Conservation (phyloP, 2,797 vertebrate genomes). For the Stomatorhinus walkeri region DNA sequence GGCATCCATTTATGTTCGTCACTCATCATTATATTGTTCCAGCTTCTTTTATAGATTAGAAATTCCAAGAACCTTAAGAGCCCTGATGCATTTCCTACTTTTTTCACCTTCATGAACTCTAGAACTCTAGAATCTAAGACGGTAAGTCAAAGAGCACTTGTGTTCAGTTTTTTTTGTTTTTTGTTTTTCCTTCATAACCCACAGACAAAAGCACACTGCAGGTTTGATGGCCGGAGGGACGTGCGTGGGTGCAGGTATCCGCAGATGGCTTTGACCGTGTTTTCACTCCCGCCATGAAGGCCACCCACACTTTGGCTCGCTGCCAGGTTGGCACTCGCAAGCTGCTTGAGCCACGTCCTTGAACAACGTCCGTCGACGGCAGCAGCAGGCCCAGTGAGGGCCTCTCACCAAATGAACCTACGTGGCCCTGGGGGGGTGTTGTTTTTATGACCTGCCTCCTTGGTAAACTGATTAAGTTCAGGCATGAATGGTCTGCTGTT, state of each 20-base stretch:
- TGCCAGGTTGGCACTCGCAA: neutral
- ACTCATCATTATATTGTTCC: neutral
- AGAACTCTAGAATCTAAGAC: neutral
- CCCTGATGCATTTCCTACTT: neutral
- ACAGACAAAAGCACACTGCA: neutral
- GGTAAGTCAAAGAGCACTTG: neutral
- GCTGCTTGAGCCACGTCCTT: neutral
- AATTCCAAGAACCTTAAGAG: neutral
- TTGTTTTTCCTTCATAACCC: neutral
- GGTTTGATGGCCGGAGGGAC: neutral
- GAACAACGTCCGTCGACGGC: neutral
- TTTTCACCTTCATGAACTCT: neutral
- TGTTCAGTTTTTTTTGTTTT: neutral
- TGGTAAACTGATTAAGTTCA: neutral
- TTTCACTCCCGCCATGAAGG: neutral
- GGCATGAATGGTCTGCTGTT: neutral
- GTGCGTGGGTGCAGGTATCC: conserved; percentile 20
- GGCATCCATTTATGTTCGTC: neutral
- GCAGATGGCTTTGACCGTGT: conserved; percentile 10
- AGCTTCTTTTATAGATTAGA: neutral
- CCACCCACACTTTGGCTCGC: conserved; percentile 16
- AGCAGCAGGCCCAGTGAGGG: neutral
- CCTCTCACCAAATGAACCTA: neutral
- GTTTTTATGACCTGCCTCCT: neutral
- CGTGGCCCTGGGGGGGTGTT: neutral